Base-by-base conservation (phyloP, 2,888 invertebrate species). In the Ceriagrion tenellum region DNA sequence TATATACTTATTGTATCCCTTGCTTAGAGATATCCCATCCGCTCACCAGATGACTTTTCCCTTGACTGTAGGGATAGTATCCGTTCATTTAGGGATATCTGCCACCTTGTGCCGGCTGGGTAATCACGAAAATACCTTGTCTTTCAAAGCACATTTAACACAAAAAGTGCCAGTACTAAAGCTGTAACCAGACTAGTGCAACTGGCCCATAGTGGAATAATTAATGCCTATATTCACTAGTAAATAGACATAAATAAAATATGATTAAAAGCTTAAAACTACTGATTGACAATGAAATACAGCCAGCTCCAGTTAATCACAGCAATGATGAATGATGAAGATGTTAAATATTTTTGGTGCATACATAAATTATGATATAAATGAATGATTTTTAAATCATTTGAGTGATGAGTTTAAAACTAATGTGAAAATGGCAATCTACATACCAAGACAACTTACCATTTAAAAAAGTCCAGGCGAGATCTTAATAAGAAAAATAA, bases 401-500 rank as follows among this genome's bases (percentile, higher is more conserved):
- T 69, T 69, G 30, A 81, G 30, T 16, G 35, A 81, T 81, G 30
- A 81, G 35, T 81, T 81, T 35, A 81, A 81, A 13, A 18, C 30
- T 81, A 81, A 81, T 81, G 81, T 81, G 81, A 81, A 81, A 81
- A 81, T 81, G 35, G 35, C 81, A 35, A 69, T 81, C 13, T 23
- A 69, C 18, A 20, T 81, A 35, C 81, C 81, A 81, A 81, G 81
- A 26, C 81, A 81, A 81, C 81, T 81, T 81, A 81, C 81, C 81
- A 81, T 81, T 81, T 81, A 12, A 95, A 95, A 95, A 95, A 69
- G 40, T 74, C 40, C 40, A 55, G 59, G 47, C 81, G 88, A 81
- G 35, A 35, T 88, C 55, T 95, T 95, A 95, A 88, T 88, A 88
- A 95, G 56, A 88, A 69, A 91, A 91, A 95, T 40, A 95, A 59